phyloP scores from a whole-genome alignment of 1,140 invertebrate species.

The Watersipora subatra region DNA sequence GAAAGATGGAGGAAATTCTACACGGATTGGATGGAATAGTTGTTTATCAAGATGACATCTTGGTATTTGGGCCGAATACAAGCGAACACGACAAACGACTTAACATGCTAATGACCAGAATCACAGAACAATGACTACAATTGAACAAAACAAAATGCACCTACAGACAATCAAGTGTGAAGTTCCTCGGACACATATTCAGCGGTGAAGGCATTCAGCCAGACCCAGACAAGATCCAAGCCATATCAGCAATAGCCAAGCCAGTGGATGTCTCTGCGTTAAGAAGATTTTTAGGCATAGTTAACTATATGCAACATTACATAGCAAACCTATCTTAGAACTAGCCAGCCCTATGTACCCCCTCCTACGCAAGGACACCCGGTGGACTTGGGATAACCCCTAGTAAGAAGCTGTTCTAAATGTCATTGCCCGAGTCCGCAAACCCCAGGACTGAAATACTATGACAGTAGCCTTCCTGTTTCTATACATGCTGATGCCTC shows the following conservation, averaged over 20 bases:
- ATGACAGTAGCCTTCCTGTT: background rate
- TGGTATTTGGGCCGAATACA: conserved; percentile 13
- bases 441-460: background rate
- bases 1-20: conserved; percentile 10
- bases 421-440: background rate
- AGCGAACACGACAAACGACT: conserved; percentile 16
- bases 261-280: background rate
- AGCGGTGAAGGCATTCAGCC: conserved; percentile 11
- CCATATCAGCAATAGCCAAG: background rate
- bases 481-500: background rate
- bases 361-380: background rate
- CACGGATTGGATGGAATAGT: conserved; percentile 11
- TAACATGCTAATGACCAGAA: conserved; percentile 13
- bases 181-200: conserved; percentile 32
- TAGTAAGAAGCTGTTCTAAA: background rate
- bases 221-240: conserved; percentile 32
- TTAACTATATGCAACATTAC: conserved; percentile 8
- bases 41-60: conserved; percentile 18
- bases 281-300: conserved; percentile 6
- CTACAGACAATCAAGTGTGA: conserved; percentile 20
- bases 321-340: background rate
- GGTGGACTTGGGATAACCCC: background rate
- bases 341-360: background rate
- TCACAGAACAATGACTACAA: conserved; percentile 17
- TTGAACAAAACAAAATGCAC: conserved; percentile 32